Percentiles rank a stretch among this genome's conserved stretches.
phyloP scores from a whole-genome alignment of 2,113 vertebrate genomes.

The Shinisaurus crocodilurus region DNA sequence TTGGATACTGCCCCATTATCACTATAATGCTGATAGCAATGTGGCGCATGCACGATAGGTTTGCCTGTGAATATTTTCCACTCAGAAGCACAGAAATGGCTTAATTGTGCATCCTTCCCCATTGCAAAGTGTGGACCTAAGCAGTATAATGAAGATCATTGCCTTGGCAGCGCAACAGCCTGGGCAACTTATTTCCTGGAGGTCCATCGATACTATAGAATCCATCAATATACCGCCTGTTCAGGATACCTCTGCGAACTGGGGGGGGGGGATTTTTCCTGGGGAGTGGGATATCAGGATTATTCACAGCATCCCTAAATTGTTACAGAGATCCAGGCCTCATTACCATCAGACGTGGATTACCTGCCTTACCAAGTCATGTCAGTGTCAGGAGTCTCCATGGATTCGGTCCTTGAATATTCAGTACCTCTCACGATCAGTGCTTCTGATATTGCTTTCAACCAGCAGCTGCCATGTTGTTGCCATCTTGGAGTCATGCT shows the following conservation, averaged over 20 bases:
- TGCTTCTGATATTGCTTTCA: slow-evolving; percentile 33
- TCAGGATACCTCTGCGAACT: too few species aligned
- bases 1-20: background rate
- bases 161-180: background rate
- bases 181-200: background rate
- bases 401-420: slow-evolving; percentile 32
- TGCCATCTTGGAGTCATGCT: slow-evolving; percentile 48
- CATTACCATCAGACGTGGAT: background rate
- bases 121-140: background rate
- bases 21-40: background rate
- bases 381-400: slow-evolving; percentile 10
- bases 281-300: background rate
- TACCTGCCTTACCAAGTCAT: background rate
- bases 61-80: background rate
- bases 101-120: background rate
- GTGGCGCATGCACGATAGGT: background rate
- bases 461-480: slow-evolving; percentile 46
- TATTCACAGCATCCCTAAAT: background rate
- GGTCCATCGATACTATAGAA: background rate
- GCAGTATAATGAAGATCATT: too few species aligned
- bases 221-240: background rate
- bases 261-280: background rate
- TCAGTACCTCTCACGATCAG: slow-evolving; percentile 13
- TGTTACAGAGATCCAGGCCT: background rate
- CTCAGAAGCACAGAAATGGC: background rate